phyloP scores from a whole-genome alignment of 2,113 vertebrate species.

The Tringa solitaria region DNA sequence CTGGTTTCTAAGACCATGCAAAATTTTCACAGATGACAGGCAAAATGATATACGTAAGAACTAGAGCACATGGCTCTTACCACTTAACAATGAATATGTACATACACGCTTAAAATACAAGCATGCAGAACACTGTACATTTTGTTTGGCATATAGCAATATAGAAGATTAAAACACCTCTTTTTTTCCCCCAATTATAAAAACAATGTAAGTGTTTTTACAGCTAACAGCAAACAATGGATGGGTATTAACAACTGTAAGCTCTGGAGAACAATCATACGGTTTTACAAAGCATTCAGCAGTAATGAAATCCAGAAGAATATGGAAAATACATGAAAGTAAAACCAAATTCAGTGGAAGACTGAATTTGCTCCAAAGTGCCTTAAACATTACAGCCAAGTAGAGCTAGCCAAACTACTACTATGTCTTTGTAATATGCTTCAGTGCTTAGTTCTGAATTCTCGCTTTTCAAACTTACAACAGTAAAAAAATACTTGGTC shows the following conservation, averaged over 20 bases:
- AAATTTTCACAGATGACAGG: background rate
- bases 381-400: background rate
- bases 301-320: slow-evolving; percentile 15
- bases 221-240: background rate
- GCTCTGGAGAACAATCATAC: background rate
- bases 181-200: background rate
- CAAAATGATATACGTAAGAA: rapidly evolving
- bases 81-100: background rate
- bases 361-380: background rate
- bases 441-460: background rate
- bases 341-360: slow-evolving; percentile 18
- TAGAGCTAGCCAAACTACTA: background rate
- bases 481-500: background rate
- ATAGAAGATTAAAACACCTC: background rate
- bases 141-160: background rate
- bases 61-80: background rate
- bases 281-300: background rate
- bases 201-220: background rate
- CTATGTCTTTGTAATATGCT: background rate
- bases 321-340: background rate
- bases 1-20: background rate
- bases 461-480: background rate
- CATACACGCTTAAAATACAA: background rate
- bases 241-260: slow-evolving; percentile 27
- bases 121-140: background rate